Base-by-base conservation (phyloP, 2,113 vertebrate species). In the Zonotrichia leucophrys region DNA sequence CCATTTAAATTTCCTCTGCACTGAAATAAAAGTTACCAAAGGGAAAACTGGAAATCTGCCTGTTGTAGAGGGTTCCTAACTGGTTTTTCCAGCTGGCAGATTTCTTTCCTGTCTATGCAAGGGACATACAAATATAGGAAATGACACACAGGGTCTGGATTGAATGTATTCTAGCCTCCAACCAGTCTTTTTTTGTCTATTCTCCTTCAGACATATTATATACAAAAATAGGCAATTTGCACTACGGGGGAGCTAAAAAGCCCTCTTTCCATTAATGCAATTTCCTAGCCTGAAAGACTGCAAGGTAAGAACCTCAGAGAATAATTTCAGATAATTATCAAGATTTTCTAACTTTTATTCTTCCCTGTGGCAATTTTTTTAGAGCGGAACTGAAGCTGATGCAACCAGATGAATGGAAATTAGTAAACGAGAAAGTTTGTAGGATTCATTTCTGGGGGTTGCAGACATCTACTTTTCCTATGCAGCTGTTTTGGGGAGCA, bases 341-440 rank as follows among this genome's bases (percentile, higher is more conserved):
- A 83, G 83, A 90, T 88, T 85, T 74, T 88, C 72, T 83, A 70
- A 67, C 74, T 95, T 88, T 80, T 86, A 86, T 80, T 93, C 74
- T 60, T 94, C 44, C 60, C 60, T 28, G 22, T 46, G 69, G 79
- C 47, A 80, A 17, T 52, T 63, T 92, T 94, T 83, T 83, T 59
- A 81, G 28, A 60, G 47, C 64, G 53, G 79, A 80, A 70, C 42
- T 47, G 39, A 93, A 90, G 60, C 21, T 70, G 49, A 88, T 42
- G 33, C 18, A 93, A 78, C 19, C 44, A 75, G 25, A 39, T 60
- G 56, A 74, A 94, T 74, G 67, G 86, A 88, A 94, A 62, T 49
- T 9, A 77, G 63, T 44, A 90, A 86, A 83, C 42, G 15, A 80
- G 33, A 84, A 50, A 46, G 9, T 74, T 14, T 72, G 23, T 18